Percentiles rank a stretch among this genome's conserved stretches.
These are phyloP conservation scores for Tenebrio molitor DNA, from an alignment of 1,140 invertebrate genomes.

Conservation along the genomic window DNA sequence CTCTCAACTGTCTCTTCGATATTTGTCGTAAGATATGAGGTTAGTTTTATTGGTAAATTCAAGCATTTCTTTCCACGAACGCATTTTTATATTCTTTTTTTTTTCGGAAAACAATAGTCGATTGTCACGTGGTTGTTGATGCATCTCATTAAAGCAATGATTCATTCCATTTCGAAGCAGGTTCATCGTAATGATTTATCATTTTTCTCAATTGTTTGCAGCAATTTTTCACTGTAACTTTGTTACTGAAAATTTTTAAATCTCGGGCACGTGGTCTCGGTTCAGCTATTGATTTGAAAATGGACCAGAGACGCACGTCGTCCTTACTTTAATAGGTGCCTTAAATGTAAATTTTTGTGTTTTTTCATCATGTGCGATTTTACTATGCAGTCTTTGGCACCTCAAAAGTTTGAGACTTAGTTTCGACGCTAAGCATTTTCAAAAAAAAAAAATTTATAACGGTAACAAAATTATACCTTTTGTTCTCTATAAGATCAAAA, in stretches of 20 bases:
- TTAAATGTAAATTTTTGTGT: slow-evolving; percentile 37
- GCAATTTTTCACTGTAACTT: slow-evolving; percentile 18
- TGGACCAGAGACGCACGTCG: background rate
- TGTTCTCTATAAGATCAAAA: slow-evolving; percentile 30
- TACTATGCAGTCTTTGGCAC: slow-evolving; percentile 37
- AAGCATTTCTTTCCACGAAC: slow-evolving; percentile 50
- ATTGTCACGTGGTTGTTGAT: slow-evolving; percentile 15
- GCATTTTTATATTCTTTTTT: slow-evolving; percentile 53
- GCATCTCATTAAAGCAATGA: slow-evolving; percentile 8
- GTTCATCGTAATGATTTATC: slow-evolving; percentile 2
- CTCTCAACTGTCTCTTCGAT: background rate
- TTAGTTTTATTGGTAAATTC: no score
- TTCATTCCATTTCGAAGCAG: slow-evolving; percentile 39
- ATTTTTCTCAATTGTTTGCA: slow-evolving; percentile 3
- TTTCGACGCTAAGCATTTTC: slow-evolving; percentile 17
- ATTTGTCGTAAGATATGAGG: no score
- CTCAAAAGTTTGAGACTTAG: slow-evolving; percentile 13
- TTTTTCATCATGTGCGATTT: slow-evolving; percentile 19
- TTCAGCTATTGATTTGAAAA: slow-evolving; percentile 15
- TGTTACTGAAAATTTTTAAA: background rate
- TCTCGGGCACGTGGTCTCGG: background rate
- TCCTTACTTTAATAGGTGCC: slow-evolving; percentile 27
- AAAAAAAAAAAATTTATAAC: slow-evolving; percentile 2
- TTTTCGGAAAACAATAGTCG: background rate
- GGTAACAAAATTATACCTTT: slow-evolving; percentile 1